These are phyloP conservation scores for Cladopsammia gracilis DNA, from an alignment of 64 coral and sea anemone species.

Conservation along the genomic window DNA sequence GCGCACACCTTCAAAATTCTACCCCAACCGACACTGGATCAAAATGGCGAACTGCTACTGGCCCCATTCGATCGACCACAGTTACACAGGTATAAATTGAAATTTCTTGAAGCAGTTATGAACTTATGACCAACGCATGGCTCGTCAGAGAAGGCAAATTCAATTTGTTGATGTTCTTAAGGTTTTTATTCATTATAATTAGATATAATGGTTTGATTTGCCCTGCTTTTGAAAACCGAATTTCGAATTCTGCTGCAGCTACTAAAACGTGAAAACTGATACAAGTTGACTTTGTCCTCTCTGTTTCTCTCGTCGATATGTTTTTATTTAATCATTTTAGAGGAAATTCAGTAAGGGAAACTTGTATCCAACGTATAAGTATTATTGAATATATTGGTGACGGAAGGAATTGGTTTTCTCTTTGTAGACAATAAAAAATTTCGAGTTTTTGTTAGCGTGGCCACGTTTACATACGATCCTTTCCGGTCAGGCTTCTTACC, in stretches of 20 bases:
- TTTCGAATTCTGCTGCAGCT: background rate
- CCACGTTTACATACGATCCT: slow-evolving; percentile 35
- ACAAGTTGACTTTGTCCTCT: slow-evolving; percentile 6
- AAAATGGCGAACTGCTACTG: slow-evolving; percentile 90
- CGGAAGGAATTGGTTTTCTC: background rate
- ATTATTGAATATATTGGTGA: background rate
- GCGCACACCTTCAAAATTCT: slow-evolving; percentile 62
- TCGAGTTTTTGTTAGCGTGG: background rate
- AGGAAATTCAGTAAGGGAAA: background rate
- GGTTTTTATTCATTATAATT: background rate
- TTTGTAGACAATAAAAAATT: slow-evolving; percentile 1
- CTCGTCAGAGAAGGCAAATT: background rate
- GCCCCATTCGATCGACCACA: slow-evolving; percentile 68
- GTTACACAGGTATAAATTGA: slow-evolving; percentile 65
- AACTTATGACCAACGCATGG: background rate
- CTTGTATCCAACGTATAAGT: background rate
- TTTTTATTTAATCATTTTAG: background rate
- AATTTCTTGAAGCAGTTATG: background rate
- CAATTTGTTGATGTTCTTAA: background rate
- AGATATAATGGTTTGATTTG: background rate
- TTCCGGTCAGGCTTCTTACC: background rate
- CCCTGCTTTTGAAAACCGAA: background rate
- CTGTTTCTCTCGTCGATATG: background rate
- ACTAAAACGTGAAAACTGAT: slow-evolving; percentile 6
- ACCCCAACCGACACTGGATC: slow-evolving; percentile 60